These are phyloP conservation scores for Sipha maydis DNA, from an alignment of 2,888 invertebrate species.

Conservation along the genomic window DNA sequence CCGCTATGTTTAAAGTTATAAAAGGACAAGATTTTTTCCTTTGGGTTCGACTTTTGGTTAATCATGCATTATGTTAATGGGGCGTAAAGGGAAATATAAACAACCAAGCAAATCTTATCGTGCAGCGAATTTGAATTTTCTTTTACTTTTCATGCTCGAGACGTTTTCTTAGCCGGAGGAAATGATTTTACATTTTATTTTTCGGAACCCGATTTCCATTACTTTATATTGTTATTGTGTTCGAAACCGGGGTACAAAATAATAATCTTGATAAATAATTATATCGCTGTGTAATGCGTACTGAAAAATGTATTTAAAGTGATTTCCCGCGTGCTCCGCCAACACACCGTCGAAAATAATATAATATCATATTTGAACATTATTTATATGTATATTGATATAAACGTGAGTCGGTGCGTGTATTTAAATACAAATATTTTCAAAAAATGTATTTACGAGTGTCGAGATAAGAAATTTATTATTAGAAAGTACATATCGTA, in stretches of 20 bases:
- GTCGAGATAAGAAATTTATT: no score
- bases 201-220: slow-evolving; percentile 8
- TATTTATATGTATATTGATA: no score
- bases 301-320: no score
- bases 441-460: no score
- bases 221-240: not conserved
- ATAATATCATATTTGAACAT: no score
- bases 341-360: no score
- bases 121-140: slow-evolving; percentile 36
- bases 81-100: slow-evolving; percentile 32
- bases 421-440: no score
- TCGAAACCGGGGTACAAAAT: not conserved
- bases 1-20: not conserved
- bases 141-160: not conserved
- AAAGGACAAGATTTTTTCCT: slow-evolving; percentile 17
- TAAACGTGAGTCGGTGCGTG: no score
- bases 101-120: slow-evolving; percentile 27
- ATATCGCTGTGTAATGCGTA: not conserved
- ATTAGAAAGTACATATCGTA: no score
- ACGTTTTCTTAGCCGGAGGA: not conserved
- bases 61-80: slow-evolving; percentile 54
- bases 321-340: no score
- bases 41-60: slow-evolving; percentile 30
- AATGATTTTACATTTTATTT: not conserved
- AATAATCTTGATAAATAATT: slow-evolving; percentile 27